Conservation (phyloP, 2,888 invertebrate genomes). For the Melolontha melolontha region DNA sequence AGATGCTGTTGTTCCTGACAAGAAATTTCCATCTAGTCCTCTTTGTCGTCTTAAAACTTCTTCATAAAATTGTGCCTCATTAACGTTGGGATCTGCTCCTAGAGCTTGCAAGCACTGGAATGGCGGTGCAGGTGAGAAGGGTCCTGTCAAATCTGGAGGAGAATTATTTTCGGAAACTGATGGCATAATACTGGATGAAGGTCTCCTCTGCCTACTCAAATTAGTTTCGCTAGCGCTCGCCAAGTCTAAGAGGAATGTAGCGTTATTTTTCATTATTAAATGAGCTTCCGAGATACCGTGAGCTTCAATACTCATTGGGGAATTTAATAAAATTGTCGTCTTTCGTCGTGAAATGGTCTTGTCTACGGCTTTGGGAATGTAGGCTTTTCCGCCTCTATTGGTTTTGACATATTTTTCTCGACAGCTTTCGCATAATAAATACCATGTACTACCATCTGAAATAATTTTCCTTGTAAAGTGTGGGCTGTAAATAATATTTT, state of each 20-base stretch:
- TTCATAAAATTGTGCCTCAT: constrained; percentile 63
- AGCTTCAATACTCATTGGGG: constrained; percentile 43
- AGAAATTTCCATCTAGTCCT: constrained; percentile 59
- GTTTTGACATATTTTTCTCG: constrained; percentile 78
- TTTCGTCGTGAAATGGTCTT: constrained; percentile 53
- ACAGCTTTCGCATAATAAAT: constrained; percentile 92
- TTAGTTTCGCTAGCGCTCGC: constrained; percentile 78
- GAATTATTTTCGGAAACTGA: constrained; percentile 71
- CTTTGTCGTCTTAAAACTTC: constrained; percentile 66
- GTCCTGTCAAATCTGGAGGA: constrained; percentile 67
- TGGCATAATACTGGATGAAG: constrained; percentile 64
- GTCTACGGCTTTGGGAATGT: constrained; percentile 57
- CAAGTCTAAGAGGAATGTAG: constrained; percentile 91
- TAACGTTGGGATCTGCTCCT: constrained; percentile 57
- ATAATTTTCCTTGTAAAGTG: not conserved
- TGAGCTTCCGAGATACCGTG: constrained; percentile 66
- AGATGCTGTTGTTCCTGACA: constrained; percentile 54
- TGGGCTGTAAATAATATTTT: constrained; percentile 45
- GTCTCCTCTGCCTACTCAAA: constrained; percentile 57
- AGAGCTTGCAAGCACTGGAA: constrained; percentile 73
- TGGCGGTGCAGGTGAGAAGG: constrained; percentile 69
- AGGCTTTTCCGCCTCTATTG: constrained; percentile 61
- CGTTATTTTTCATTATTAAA: constrained; percentile 90
- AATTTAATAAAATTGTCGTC: constrained; percentile 55
- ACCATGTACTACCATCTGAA: constrained; percentile 71